These are phyloP conservation scores for Leptestheria dahalacensis DNA, from an alignment of 1,140 invertebrate species.

Conservation along the genomic window DNA sequence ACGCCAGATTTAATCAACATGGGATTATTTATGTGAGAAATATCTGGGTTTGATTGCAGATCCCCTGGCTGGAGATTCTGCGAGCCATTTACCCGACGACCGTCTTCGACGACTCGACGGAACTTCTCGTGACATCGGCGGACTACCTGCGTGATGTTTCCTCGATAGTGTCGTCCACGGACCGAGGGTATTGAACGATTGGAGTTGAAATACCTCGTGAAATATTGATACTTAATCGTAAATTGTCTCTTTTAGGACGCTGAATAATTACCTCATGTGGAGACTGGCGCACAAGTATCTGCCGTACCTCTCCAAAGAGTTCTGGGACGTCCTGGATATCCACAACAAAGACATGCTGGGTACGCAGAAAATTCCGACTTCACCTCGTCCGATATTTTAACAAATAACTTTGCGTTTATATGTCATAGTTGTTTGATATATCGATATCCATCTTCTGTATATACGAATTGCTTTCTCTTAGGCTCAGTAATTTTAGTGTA, in stretches of 20 bases:
- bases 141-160: conserved; percentile 38
- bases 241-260: conserved; percentile 25
- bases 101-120: conserved; percentile 33
- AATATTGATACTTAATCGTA: background rate
- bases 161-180: conserved; percentile 38
- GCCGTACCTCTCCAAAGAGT: conserved; percentile 39
- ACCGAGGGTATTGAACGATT: conserved; percentile 28
- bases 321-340: conserved; percentile 33
- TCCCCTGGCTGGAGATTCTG: conserved; percentile 38
- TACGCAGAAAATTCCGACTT: no score
- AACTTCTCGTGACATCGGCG: conserved; percentile 36
- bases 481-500: no score
- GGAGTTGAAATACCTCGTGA: background rate
- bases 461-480: no score
- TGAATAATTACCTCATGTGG: conserved; percentile 48
- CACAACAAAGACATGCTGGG: conserved; percentile 36
- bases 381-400: no score
- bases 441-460: no score
- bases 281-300: conserved; percentile 36
- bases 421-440: no score
- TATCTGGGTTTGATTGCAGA: conserved; percentile 26
- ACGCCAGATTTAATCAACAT: background rate
- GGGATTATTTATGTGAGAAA: background rate
- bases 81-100: conserved; percentile 36
- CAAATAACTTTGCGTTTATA: no score